Percentiles rank a stretch among this genome's conserved stretches.
phyloP scores from a whole-genome alignment of 2,113 vertebrate genomes.

The Sciurus niger region DNA sequence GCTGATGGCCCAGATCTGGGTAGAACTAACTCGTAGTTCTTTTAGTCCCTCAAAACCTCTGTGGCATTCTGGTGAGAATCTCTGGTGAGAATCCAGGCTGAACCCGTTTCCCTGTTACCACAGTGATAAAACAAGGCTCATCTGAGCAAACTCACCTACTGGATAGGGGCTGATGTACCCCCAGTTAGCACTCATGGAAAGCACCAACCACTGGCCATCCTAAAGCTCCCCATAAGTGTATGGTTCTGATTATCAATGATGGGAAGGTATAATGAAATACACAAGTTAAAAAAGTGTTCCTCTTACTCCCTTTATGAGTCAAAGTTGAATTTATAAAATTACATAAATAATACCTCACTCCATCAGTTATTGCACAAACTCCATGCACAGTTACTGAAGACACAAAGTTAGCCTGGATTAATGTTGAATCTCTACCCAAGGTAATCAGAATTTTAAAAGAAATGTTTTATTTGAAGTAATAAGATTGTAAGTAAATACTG shows the following conservation, averaged over 20 bases:
- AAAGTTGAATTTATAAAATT: conserved; percentile 21
- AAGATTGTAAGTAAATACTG: not conserved
- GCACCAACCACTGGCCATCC: not conserved
- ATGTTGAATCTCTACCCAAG: conserved; percentile 28
- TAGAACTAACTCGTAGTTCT: not conserved
- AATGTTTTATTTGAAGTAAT: conserved; percentile 9
- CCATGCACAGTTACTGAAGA: conserved; percentile 19
- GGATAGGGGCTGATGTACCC: not conserved
- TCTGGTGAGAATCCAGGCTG: not conserved
- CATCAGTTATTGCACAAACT: not conserved
- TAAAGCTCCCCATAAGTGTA: not conserved
- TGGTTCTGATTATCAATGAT: not conserved
- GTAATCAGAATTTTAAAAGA: conserved; percentile 59
- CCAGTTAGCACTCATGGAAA: not conserved
- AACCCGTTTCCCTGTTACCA: not conserved
- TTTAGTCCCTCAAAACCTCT: not conserved
- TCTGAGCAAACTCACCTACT: not conserved
- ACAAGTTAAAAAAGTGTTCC: not conserved
- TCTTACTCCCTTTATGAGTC: not conserved
- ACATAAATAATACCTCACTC: not conserved
- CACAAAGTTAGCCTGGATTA: conserved; percentile 19
- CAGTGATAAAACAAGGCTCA: not conserved
- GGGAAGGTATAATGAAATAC: not conserved
- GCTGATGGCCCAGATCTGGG: not conserved
- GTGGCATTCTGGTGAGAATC: not conserved